Evolutionary conservation across 37 sponge, comb jelly and placozoan species (phyloP).

Genomic region (Chondrilla cf. caribensis): DNA sequence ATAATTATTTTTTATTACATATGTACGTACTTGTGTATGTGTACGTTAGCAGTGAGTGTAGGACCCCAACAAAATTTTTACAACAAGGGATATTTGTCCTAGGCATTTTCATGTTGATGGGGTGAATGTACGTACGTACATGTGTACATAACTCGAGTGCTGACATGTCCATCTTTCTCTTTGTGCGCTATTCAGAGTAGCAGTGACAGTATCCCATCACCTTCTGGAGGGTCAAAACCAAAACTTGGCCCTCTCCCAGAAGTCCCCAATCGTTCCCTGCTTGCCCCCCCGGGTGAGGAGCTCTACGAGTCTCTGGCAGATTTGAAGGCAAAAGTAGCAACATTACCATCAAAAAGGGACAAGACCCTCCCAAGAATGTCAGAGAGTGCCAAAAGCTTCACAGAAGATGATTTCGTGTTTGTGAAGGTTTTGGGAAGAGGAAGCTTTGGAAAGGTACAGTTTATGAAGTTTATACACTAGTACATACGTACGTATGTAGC

Average conservation of each 20-base stretch:
- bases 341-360: not conserved
- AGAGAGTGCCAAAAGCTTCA: not conserved
- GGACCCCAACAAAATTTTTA: too few relatives aligned
- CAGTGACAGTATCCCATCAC: not conserved
- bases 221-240: not conserved
- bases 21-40: too few relatives aligned
- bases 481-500: not conserved
- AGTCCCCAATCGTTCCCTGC: not conserved
- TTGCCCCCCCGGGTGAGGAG: conserved; percentile 19
- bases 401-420: conserved; percentile 71
- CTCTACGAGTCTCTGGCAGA: conserved; percentile 23
- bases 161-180: not conserved
- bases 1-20: too few relatives aligned
- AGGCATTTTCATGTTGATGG: too few relatives aligned
- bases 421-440: conserved; percentile 93
- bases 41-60: too few relatives aligned
- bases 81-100: too few relatives aligned
- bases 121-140: not conserved
- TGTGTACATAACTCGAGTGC: not conserved
- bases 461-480: not conserved
- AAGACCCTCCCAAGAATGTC: conserved; percentile 19
- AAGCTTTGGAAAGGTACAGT: conserved; percentile 93
- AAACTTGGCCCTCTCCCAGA: conserved; percentile 10
- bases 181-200: not conserved
- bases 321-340: conserved; percentile 18